Conservation (phyloP, 2,113 vertebrate genomes). For the Ameiurus melas region DNA sequence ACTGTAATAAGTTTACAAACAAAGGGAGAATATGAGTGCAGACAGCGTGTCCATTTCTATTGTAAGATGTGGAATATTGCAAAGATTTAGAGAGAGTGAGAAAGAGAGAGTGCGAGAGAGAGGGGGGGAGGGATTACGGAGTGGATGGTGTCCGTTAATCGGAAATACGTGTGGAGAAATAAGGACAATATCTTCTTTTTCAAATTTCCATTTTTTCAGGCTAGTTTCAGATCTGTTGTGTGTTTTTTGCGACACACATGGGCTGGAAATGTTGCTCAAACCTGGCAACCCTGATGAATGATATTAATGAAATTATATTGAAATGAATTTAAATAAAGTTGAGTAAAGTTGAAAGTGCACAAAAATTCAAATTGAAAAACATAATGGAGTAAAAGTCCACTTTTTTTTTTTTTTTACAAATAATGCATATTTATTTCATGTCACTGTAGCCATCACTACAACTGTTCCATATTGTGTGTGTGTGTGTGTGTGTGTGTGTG, state of each 20-base stretch:
- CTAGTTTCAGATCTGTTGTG: not conserved
- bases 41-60: not conserved
- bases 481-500: conserved; percentile 25
- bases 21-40: not conserved
- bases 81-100: not conserved
- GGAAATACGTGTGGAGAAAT: not conserved
- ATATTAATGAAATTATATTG: not conserved
- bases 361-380: not conserved
- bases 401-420: not conserved
- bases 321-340: not conserved
- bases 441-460: not conserved
- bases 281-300: not conserved
- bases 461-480: conserved; percentile 18
- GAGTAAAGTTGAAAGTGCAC: not conserved
- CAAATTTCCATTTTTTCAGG: not conserved
- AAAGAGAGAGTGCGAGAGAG: not conserved
- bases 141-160: no score
- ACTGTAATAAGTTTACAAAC: not conserved
- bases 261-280: not conserved
- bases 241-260: not conserved
- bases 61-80: not conserved
- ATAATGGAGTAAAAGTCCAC: no score
- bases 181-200: not conserved
- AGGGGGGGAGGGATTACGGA: not conserved
- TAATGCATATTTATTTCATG: not conserved